phyloP scores from a whole-genome alignment of 2,113 vertebrate species.

The Antechinus stuartii region DNA sequence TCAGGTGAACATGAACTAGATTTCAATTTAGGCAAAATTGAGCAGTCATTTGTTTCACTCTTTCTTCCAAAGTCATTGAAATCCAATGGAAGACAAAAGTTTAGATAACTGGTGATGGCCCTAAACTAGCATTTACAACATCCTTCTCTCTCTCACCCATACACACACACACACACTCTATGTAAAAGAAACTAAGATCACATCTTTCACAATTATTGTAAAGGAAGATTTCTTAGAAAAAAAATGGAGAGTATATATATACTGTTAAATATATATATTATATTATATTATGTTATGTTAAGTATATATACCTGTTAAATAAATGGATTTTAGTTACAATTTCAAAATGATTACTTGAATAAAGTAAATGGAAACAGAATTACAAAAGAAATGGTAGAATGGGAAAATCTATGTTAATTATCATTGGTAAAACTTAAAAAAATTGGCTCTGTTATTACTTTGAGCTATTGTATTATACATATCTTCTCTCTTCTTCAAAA shows the following conservation, averaged over 20 bases:
- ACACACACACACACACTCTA: too few species aligned
- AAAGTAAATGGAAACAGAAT: neutral
- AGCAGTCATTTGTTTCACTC: too few species aligned
- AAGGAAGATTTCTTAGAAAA: neutral
- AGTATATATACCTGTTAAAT: neutral
- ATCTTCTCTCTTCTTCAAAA: too few species aligned
- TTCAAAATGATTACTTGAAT: neutral
- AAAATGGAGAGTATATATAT: neutral
- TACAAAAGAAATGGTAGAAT: neutral
- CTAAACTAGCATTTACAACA: neutral
- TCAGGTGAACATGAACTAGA: too few species aligned
- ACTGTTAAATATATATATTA: too few species aligned
- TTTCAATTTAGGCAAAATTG: too few species aligned
- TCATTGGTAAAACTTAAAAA: neutral
- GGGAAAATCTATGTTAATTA: neutral
- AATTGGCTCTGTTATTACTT: too few species aligned
- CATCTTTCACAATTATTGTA: neutral
- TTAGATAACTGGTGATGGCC: neutral
- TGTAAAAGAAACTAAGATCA: neutral
- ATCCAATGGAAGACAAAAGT: too few species aligned
- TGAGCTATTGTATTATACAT: too few species aligned
- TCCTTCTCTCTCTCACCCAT: too few species aligned
- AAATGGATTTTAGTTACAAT: neutral
- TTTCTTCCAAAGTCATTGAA: too few species aligned
- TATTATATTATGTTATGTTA: too few species aligned